A percentile compares a stretch with the other conserved stretches of the same genome.
phyloP scores from a whole-genome alignment of 1,140 invertebrate species.

The Trachymyrmex septentrionalis region DNA sequence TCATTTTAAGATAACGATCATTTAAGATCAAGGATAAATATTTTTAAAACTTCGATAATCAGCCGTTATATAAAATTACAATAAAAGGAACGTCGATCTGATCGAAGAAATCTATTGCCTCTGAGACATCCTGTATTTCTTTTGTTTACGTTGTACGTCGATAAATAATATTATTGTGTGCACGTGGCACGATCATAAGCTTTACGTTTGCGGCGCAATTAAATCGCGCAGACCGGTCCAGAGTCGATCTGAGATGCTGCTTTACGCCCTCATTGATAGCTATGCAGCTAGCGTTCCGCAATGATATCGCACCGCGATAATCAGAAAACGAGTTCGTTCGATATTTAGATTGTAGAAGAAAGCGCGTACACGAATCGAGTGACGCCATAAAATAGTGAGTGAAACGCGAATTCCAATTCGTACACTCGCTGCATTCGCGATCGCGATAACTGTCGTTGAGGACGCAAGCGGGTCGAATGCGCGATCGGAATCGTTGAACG shows the following conservation, averaged over 20 bases:
- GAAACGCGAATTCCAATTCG: constrained; percentile 40
- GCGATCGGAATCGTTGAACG: constrained; percentile 44
- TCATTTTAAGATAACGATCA: neutral
- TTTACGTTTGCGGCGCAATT: constrained; percentile 41
- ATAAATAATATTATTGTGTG: constrained; percentile 54
- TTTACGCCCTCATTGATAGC: constrained; percentile 30
- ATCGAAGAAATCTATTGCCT: neutral
- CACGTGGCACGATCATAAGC: constrained; percentile 32
- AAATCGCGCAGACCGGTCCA: constrained; percentile 38
- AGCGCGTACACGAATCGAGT: constrained; percentile 32
- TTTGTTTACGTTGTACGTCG: constrained; percentile 28
- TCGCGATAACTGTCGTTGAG: constrained; percentile 21
- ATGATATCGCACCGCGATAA: constrained; percentile 45
- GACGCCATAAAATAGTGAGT: constrained; percentile 31
- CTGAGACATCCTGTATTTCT: constrained; percentile 23
- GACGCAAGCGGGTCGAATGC: constrained; percentile 41
- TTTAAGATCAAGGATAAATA: neutral
- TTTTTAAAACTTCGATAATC: neutral
- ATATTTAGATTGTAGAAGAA: constrained; percentile 52
- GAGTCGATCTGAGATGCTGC: constrained; percentile 1
- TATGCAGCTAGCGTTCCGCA: constrained; percentile 11
- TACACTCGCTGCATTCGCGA: constrained; percentile 27
- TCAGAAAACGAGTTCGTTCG: constrained; percentile 26
- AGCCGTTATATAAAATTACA: neutral
- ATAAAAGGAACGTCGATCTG: neutral